A percentile compares a stretch with the other conserved stretches of the same genome.
These are phyloP conservation scores for Muscicapa adusta DNA, from an alignment of 2,113 vertebrate species.

Conservation along the genomic window DNA sequence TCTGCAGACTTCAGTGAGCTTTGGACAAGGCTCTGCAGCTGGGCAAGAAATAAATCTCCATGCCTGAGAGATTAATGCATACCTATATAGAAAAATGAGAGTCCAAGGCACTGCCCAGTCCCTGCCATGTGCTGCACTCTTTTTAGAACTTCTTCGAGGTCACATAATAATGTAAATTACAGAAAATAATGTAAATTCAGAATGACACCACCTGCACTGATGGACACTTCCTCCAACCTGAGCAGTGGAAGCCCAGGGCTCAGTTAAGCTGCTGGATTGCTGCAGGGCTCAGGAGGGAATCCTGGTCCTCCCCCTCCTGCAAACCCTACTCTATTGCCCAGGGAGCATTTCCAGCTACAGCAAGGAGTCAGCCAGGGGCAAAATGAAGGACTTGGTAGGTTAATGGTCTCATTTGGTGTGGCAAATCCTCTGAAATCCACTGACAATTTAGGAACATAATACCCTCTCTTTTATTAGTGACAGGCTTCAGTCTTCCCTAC, in stretches of 20 bases:
- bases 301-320: not conserved
- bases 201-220: not conserved
- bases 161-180: not conserved
- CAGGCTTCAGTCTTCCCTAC: not conserved
- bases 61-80: not conserved
- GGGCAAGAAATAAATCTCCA: not conserved
- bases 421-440: constrained; percentile 46
- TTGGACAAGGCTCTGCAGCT: not conserved
- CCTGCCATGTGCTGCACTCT: not conserved
- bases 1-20: not conserved
- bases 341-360: not conserved
- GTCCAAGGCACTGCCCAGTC: not conserved
- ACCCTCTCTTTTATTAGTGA: not conserved
- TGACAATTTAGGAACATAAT: constrained; percentile 18
- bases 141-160: not conserved
- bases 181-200: not conserved
- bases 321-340: not conserved
- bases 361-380: not conserved
- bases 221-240: not conserved
- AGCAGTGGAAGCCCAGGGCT: not conserved
- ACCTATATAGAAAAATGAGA: not conserved
- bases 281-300: not conserved
- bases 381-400: not conserved
- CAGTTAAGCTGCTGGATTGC: not conserved
- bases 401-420: constrained; percentile 1